Evolutionary conservation across 1,140 invertebrate species (phyloP), one percentile per base, ranked within the genome.

Genomic region (Drosophila navojoa): DNA sequence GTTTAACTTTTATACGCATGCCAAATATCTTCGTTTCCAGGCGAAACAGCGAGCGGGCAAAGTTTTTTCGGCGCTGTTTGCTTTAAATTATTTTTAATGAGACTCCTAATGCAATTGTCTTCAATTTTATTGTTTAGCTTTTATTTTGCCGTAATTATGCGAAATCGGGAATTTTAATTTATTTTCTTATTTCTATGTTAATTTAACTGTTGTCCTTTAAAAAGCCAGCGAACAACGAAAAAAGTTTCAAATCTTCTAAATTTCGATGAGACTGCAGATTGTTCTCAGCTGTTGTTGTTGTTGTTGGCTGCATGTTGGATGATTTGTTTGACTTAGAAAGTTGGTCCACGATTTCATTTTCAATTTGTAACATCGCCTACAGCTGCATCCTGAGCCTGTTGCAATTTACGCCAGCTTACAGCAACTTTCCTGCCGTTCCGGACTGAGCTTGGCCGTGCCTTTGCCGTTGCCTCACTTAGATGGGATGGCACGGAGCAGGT

Each of bases 61-160:
- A 71, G 76, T 86, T 74, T 61, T 74, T 61, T 47, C 22, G 11
- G 27, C 27, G 19, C 54, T 64, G 71, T 81, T 81, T 81, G 71
- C 76, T 81, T 76, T 45, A 71, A 86, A 85, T 77, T 68, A 81
- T 81, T 85, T 75, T 81, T 82, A 87, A 87, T 86, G 82, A 76
- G 57, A 72, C 15, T 3, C 15, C 22, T 40, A 9, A 67, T 50
- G 54, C 55, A 62, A 66, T 71, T 85, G 64, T 64, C 58, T 38
- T 60, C 32, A 72, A 68, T 78, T 81, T 86, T 81, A 47, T 77
- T 75, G 42, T 61, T 32, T 11, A n/a, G 52, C 53, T 58, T 58
- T 49, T 54, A 25, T 49, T 42, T 72, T 32, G 16, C 15, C 22
- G 13, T 61, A 61, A 55, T 66, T 57, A 44, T 55, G 27, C 27